A percentile compares a stretch with the other conserved stretches of the same genome.
phyloP scores from a whole-genome alignment of 2,113 vertebrate genomes.

The Ptilorrhoa leucosticta region DNA sequence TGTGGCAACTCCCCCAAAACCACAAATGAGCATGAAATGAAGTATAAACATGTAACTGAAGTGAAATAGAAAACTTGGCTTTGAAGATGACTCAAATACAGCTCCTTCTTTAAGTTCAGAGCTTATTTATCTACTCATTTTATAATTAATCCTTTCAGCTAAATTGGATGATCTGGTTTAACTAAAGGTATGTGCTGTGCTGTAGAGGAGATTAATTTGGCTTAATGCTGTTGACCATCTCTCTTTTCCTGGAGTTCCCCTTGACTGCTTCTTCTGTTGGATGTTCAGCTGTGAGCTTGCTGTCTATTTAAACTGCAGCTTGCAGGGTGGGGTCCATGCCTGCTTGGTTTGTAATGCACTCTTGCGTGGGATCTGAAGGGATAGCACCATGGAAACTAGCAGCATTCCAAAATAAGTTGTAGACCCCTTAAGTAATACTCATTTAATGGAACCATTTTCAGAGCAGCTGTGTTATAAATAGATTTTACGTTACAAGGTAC shows the following conservation, averaged over 20 bases:
- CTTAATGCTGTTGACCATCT: background rate
- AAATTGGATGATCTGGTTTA: background rate
- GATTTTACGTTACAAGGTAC: background rate
- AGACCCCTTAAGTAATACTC: background rate
- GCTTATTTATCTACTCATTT: background rate
- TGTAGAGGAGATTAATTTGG: background rate
- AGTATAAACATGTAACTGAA: background rate
- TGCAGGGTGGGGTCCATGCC: background rate
- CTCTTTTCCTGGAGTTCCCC: background rate
- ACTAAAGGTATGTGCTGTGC: background rate
- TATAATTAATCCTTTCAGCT: background rate
- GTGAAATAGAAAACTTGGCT: background rate
- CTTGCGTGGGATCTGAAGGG: background rate
- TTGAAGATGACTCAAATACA: background rate
- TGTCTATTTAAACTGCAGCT: background rate
- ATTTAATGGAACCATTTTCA: background rate
- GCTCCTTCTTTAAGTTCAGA: background rate
- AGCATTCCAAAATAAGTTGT: background rate
- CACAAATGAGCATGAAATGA: background rate
- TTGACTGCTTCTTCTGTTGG: background rate
- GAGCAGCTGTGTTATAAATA: background rate
- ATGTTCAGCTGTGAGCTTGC: background rate
- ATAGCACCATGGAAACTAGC: background rate
- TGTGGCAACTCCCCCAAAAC: background rate
- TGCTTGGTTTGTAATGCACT: background rate